These are phyloP conservation scores for Leptinotarsa rubiginosa DNA, from an alignment of 2,888 invertebrate species.

Conservation along the genomic window DNA sequence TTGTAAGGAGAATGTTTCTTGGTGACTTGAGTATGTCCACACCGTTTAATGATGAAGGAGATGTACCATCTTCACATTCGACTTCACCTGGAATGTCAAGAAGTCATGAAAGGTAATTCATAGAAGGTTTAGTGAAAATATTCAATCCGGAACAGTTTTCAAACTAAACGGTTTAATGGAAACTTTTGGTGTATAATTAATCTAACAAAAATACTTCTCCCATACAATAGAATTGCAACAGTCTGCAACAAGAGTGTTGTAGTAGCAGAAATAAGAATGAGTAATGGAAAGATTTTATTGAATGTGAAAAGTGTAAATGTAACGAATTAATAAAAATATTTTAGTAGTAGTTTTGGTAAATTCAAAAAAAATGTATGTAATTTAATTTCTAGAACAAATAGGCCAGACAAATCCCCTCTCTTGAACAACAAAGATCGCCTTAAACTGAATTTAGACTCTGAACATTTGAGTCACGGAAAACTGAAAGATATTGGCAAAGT, in stretches of 20 bases:
- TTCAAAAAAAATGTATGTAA: no score
- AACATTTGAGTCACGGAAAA: conserved; percentile 65
- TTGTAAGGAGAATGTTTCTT: conserved; percentile 91
- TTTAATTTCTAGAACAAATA: conserved; percentile 38
- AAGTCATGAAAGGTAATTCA: conserved; percentile 52
- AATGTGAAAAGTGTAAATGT: no score
- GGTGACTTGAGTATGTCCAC: conserved; percentile 85
- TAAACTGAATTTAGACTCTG: conserved; percentile 70
- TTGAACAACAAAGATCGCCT: conserved; percentile 70
- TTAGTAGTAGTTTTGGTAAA: no score
- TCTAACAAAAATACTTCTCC: no score
- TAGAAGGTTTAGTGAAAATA: no score
- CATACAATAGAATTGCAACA: no score
- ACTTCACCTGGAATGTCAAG: conserved; percentile 52
- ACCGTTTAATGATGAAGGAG: conserved; percentile 61
- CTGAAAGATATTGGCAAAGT: conserved; percentile 71
- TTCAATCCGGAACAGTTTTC: not conserved
- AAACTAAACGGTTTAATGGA: not conserved
- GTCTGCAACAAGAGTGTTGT: no score
- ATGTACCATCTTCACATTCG: conserved; percentile 46
- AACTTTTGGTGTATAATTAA: no score
- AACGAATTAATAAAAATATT: no score
- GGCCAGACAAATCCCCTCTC: conserved; percentile 59
- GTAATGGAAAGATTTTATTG: no score
- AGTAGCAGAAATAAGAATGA: no score